Base-by-base conservation (phyloP, 2,113 vertebrate genomes). In the Pavo muticus region DNA sequence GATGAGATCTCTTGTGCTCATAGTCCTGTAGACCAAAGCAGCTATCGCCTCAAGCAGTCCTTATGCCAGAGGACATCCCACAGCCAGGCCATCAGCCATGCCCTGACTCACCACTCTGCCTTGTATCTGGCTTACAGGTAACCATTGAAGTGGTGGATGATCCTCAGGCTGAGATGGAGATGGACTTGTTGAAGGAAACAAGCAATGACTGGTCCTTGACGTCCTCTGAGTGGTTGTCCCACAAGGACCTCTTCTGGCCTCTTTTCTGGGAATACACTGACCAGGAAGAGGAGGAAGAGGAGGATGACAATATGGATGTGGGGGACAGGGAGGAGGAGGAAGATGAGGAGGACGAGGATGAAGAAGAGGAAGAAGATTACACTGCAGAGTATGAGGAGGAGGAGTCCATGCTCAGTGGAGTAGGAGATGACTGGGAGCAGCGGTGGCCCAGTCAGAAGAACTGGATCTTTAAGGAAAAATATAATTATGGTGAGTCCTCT, bases 201-300 rank as follows among this genome's bases (percentile, higher is more conserved):
- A 98, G 97, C 67, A 98, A 96, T 71, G 98, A 97, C 80, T 98
- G 98, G 99, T 97, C 98, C n/a, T 93, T 98, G 94, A 94, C 88
- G 0, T 96, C 98, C 27, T 97, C 98, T 17, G 97, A 98, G 52
- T 98, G 98, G 98, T 42, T 98, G 7, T 98, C 98, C 7, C 96
- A 98, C 93, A 98, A 98, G 93, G 98, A 98, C 87, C 95, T 99
- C 63, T 99, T 99, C 97, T 99, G 98, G 99, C 98, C 99, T 1
- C 98, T 99, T 70, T 99, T 99, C 95, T 99, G 98, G 99, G 98
- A 98, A 84, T 99, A 99, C 93, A 97, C 96, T 0, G 98, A 98
- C 52, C 97, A 97, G 20, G 92, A 96, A 14, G 93, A 94, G 14
- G 84, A 97, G 27, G 94, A 94, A 3, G 94, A 95, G 14, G 87